These are phyloP conservation scores for Chunga burmeisteri DNA, from an alignment of 2,113 vertebrate genomes.

Conservation along the genomic window DNA sequence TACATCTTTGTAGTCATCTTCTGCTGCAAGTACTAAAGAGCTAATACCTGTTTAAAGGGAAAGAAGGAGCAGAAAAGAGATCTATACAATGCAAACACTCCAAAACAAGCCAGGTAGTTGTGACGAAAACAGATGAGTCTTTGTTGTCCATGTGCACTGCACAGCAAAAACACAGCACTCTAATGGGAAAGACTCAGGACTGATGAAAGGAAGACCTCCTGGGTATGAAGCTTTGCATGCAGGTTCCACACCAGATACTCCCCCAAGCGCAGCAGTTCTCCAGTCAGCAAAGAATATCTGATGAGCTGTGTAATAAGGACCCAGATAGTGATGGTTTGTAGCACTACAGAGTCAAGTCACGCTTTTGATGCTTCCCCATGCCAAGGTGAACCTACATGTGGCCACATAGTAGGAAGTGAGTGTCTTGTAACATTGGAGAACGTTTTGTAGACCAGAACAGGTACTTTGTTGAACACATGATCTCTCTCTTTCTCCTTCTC, in stretches of 20 bases:
- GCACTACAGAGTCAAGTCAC: neutral
- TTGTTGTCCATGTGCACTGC: neutral
- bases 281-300: neutral
- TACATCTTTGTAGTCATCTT: neutral
- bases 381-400: neutral
- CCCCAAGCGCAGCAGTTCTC: neutral
- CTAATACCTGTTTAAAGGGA: neutral
- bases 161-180: neutral
- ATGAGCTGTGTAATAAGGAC: neutral
- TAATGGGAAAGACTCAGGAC: neutral
- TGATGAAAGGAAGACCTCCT: neutral
- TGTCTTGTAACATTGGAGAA: neutral
- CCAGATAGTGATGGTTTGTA: neutral
- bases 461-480: neutral
- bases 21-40: neutral
- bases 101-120: neutral
- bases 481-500: neutral
- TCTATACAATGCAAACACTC: neutral
- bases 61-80: neutral
- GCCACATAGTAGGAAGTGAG: neutral
- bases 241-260: neutral
- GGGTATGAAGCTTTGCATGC: neutral
- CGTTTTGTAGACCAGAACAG: neutral
- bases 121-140: neutral
- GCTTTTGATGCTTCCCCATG: neutral